Evolutionary conservation across 2,797 vertebrate genomes (phyloP), one percentile per base, ranked within the genome.

Genomic region (Centropyge bicolor): DNA sequence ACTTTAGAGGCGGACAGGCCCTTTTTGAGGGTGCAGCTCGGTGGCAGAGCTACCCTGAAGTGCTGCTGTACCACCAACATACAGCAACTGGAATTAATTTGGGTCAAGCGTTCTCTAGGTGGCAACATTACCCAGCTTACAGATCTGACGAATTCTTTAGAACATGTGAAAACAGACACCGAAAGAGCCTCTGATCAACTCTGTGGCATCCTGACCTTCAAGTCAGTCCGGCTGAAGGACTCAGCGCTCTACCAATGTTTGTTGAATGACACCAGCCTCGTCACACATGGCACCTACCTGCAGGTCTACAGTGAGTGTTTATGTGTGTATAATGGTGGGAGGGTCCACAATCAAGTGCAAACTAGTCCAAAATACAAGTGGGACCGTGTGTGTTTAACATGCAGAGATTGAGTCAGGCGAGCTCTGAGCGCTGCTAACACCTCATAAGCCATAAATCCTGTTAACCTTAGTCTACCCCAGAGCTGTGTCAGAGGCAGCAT

Each of bases 281-380:
- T 0, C 0, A 82, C 93, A 6, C 88, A 90, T 24, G 95, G 96
- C 72, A 96, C 96, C 85, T 96, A 88, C 85, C 81, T 96, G 78
- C 91, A 88, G 6, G 91, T 95, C 77, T 93, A 87, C 84, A 68
- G 95, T 95, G 82, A 95, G 95, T 94, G 5, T 60, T 2, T 31
- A 0, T 40, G 19, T 74, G 3, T 46, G 8, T 45, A 17, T 41
- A 41, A 8, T 9, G 5, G 59, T 51, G 59, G 20, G 14, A 55
- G 19, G 24, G 38, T 22, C 13, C 19, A 11, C 8, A n/a, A 46
- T 11, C 9, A 11, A 66, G 5, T 35, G 7, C 20, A 60, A 51
- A 31, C 45, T 24, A 43, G 35, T 57, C 31, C 6, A 36, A 62
- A 80, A 67, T 76, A 8, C 19, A 56, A 60, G 78, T 76, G 45